Base-by-base conservation (phyloP, 2,797 vertebrate species). In the Lutjanus argentimaculatus region DNA sequence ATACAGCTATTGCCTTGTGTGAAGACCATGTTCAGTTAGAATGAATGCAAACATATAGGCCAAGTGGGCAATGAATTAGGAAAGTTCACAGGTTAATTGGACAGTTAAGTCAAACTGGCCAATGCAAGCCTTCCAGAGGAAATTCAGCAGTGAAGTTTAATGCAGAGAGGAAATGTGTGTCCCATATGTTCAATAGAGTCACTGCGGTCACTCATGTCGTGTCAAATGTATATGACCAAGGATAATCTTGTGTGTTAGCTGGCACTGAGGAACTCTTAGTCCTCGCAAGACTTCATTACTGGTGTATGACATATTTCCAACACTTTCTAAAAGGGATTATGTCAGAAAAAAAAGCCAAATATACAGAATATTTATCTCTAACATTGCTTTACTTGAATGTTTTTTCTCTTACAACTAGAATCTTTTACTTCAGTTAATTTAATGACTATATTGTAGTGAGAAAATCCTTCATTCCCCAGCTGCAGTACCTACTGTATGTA, bases 221-320 rank as follows among this genome's bases (percentile, higher is more conserved):
- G 40, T 68, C 19, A 68, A 77, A 73, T 8, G 15, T 9, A 51
- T 69, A 17, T 8, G 8, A 66, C 72, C 67, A 55, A 81, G 21
- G n/a, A 49, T 21, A 17, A 45, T n/a, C 30, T 59, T 55, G 7
- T n/a, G 46, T 61, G 8, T 8, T 19, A 53, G 56, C 13, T 46
- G 19, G 2, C 30, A 6, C 16, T 40, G 51, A 62, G 19, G 16
- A 40, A 12, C 52, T 15, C 5, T 10, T 69, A n/a, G n/a, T n/a
- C n/a, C n/a, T n/a, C n/a, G n/a, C 30, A 36, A 36, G 30, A 36
- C 30, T 6, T 4, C 30, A 36, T 36, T 36, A 36, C 30, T 22
- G 19, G 46, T 57, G 49, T 45, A 40, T 15, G 2, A 14, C 52
- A 15, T 25, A 14, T 6, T 12, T 53, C 2, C 22, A 21, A 11